Evolutionary conservation across 2,113 vertebrate genomes (phyloP).

Genomic region (Hydrochoerus hydrochaeris): DNA sequence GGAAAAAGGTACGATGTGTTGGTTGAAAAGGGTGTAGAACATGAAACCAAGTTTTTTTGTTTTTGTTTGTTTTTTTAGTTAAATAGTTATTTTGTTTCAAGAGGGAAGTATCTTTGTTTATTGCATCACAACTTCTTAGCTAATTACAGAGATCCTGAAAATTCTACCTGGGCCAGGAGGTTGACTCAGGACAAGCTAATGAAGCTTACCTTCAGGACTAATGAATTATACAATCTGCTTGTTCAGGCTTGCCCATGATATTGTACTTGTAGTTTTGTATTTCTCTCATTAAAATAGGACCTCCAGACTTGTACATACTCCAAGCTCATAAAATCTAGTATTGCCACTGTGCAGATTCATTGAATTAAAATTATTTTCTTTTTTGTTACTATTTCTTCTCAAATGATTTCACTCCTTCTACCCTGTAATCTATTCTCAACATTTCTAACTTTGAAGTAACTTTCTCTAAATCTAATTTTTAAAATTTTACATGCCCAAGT

Average conservation of each 20-base stretch:
- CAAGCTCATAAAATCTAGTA: not conserved
- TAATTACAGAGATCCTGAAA: not conserved
- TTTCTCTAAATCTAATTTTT: slow-evolving; percentile 34
- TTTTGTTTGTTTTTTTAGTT: too few relatives aligned
- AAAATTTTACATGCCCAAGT: not conserved
- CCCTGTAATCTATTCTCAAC: not conserved
- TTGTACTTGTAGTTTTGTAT: not conserved
- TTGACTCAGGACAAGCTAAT: not conserved
- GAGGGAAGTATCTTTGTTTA: not conserved
- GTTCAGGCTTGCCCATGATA: not conserved
- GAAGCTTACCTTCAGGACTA: not conserved
- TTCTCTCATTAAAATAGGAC: not conserved
- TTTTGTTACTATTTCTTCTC: not conserved
- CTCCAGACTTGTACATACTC: not conserved
- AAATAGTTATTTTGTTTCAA: not conserved
- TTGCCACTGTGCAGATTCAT: not conserved
- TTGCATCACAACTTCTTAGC: not conserved
- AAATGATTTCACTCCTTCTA: not conserved
- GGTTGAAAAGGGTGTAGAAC: not conserved
- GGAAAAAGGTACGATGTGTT: not conserved
- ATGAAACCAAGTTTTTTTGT: not conserved
- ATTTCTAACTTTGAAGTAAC: not conserved
- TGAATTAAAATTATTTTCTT: not conserved
- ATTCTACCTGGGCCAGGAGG: not conserved
- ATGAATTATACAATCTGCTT: not conserved